These are phyloP conservation scores for Thera obeliscata DNA, from an alignment of 2,888 invertebrate species.

Conservation along the genomic window DNA sequence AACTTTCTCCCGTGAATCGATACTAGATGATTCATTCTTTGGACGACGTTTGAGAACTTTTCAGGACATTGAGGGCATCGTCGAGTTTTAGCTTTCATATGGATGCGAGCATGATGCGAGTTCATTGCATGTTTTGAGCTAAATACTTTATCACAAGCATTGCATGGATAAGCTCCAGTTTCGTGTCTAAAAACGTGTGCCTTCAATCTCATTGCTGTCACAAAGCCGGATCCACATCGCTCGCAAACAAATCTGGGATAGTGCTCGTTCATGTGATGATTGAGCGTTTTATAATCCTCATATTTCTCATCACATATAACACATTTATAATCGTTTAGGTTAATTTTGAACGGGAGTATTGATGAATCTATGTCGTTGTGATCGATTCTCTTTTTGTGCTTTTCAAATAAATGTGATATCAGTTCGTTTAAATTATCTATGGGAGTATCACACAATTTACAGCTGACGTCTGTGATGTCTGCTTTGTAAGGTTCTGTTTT, in stretches of 20 bases:
- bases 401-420: constrained; percentile 44
- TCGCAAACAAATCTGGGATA: constrained; percentile 60
- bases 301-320: constrained; percentile 16
- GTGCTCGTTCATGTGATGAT: constrained; percentile 60
- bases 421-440: constrained; percentile 54
- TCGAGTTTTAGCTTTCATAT: constrained; percentile 73
- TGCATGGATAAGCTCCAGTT: constrained; percentile 71
- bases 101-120: constrained; percentile 78
- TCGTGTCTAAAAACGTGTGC: constrained; percentile 71
- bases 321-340: constrained; percentile 19
- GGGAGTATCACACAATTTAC: constrained; percentile 62
- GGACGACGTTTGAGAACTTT: constrained; percentile 72
- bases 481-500: constrained; percentile 71
- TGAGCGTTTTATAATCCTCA: constrained; percentile 30
- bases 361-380: constrained; percentile 5
- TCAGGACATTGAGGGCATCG: constrained; percentile 73
- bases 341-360: constrained; percentile 26
- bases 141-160: constrained; percentile 78
- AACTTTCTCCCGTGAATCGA: constrained; percentile 67
- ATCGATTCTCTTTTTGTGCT: constrained; percentile 53
- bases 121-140: constrained; percentile 75
- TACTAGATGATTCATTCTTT: constrained; percentile 72
- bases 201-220: constrained; percentile 62
- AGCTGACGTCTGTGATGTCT: constrained; percentile 65
- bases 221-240: constrained; percentile 44